A percentile compares a stretch with the other conserved stretches of the same genome.
These are phyloP conservation scores for Lumbricus terrestris DNA, from an alignment of 2,888 invertebrate species.

Conservation along the genomic window DNA sequence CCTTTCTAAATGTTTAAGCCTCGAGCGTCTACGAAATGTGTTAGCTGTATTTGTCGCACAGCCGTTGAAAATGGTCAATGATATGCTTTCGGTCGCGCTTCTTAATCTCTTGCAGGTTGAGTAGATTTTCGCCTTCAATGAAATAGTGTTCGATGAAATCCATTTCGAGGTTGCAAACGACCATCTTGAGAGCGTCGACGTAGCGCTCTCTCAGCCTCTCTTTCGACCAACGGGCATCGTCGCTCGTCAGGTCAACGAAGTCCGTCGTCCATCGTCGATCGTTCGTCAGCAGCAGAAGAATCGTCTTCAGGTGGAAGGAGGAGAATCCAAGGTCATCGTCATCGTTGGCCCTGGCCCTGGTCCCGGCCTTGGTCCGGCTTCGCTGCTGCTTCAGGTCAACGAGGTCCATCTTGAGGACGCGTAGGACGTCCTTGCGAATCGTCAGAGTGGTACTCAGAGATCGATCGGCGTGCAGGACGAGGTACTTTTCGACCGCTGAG, in stretches of 20 bases:
- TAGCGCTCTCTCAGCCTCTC: neutral
- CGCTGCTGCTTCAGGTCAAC: neutral
- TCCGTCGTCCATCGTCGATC: neutral
- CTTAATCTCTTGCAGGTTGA: neutral
- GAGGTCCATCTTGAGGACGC: neutral
- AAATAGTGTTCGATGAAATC: neutral
- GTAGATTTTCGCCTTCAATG: neutral
- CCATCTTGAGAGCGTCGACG: neutral
- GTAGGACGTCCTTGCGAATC: neutral
- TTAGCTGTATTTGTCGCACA: neutral
- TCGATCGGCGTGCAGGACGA: neutral
- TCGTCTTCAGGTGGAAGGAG: neutral
- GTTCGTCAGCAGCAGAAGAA: neutral
- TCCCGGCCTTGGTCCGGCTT: neutral
- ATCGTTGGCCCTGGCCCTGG: neutral
- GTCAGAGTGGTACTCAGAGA: neutral
- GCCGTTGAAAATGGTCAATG: neutral
- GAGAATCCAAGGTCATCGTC: neutral
- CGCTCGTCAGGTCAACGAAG: neutral
- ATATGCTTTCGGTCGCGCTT: neutral
- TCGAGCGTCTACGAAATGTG: neutral
- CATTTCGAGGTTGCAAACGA: neutral
- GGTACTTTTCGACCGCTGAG: neutral
- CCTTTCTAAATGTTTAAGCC: too few species aligned
- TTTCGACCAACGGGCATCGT: neutral